Evolutionary conservation across 1,140 invertebrate species (phyloP).

Genomic region (Drosophila saltans): DNA sequence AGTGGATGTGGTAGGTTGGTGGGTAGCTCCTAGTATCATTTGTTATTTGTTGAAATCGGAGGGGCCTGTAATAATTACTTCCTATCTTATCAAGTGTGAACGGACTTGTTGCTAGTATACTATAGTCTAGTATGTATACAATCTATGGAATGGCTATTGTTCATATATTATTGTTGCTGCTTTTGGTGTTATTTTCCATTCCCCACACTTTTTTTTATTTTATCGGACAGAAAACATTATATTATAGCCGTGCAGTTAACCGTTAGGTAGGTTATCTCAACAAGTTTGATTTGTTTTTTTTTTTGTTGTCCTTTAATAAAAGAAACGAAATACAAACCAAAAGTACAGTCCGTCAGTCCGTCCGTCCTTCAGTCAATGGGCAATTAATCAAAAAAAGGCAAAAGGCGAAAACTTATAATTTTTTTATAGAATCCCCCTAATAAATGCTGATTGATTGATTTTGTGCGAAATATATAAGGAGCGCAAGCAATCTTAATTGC

Average conservation of each 20-base stretch:
- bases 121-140: neutral
- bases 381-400: conserved; percentile 52
- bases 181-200: conserved; percentile 5
- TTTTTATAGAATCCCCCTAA: conserved; percentile 17
- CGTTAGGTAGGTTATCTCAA: conserved; percentile 7
- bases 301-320: conserved; percentile 5
- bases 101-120: neutral
- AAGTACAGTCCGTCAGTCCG: neutral
- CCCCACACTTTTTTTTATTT: neutral
- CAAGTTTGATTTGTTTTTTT: conserved; percentile 1
- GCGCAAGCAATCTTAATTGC: conserved; percentile 29
- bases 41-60: neutral
- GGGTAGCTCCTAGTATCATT: neutral
- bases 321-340: neutral
- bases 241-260: neutral
- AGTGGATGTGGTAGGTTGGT: neutral
- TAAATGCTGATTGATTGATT: conserved; percentile 54
- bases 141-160: conserved; percentile 11
- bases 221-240: conserved; percentile 13
- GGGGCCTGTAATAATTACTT: conserved; percentile 20
- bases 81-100: conserved; percentile 18
- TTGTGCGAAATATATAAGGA: conserved; percentile 13
- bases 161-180: neutral
- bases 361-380: neutral
- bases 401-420: conserved; percentile 36